Percentiles rank a stretch among this genome's conserved stretches.
Conservation (phyloP, 1,140 invertebrate genomes). For the Drosophila repletoides region DNA sequence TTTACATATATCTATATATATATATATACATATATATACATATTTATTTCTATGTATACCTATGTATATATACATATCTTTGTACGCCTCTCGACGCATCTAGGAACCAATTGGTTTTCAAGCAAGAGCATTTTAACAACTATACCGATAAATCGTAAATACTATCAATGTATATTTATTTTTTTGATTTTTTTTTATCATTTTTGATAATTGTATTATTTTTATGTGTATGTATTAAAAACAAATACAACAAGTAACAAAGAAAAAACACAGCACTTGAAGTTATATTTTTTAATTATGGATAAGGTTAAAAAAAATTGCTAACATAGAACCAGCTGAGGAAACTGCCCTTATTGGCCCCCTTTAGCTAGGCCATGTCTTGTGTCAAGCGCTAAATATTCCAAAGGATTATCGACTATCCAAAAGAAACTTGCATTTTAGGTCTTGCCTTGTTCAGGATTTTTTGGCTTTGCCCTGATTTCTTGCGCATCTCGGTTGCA, state of each 20-base stretch:
- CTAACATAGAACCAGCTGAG: too few relatives aligned
- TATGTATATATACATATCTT: neutral
- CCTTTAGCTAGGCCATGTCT: too few relatives aligned
- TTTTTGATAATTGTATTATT: constrained; percentile 43
- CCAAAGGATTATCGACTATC: too few relatives aligned
- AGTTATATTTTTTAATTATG: neutral
- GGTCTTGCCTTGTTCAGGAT: too few relatives aligned
- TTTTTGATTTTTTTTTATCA: constrained; percentile 44
- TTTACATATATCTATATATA: constrained; percentile 3
- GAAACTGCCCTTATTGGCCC: too few relatives aligned
- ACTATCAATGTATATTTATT: constrained; percentile 48
- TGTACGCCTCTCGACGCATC: neutral
- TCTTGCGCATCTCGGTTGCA: too few relatives aligned
- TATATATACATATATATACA: neutral
- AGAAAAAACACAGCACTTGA: neutral
- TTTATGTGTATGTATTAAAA: constrained; percentile 42
- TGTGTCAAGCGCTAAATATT: too few relatives aligned
- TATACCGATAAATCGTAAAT: constrained; percentile 34
- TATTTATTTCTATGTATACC: neutral
- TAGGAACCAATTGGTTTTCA: constrained; percentile 18
- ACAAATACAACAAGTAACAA: constrained; percentile 38
- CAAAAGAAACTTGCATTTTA: too few relatives aligned
- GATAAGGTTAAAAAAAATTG: too few relatives aligned
- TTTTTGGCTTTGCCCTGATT: too few relatives aligned
- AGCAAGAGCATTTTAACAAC: constrained; percentile 27